A percentile compares a stretch with the other conserved stretches of the same genome.
phyloP scores from a whole-genome alignment of 2,888 invertebrate species.

The Macaria liturata region DNA sequence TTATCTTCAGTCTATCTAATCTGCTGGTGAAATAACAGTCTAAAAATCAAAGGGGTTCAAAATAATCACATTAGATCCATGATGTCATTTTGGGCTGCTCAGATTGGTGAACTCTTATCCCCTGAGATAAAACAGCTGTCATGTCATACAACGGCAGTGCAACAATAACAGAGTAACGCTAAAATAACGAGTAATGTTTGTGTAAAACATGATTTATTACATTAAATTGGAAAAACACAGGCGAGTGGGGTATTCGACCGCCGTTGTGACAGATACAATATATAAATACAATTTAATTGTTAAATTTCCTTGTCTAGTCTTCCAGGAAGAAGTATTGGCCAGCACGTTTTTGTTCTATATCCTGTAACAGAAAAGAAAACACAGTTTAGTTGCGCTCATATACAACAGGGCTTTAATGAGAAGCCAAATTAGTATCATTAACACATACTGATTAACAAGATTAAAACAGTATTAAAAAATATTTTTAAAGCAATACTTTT shows the following conservation, averaged over 20 bases:
- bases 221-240: conserved; percentile 72
- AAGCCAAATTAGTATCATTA: too few species aligned
- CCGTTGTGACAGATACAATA: conserved; percentile 68
- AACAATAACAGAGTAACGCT: conserved; percentile 21
- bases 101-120: too few species aligned
- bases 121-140: too few species aligned
- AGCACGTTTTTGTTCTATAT: conserved; percentile 97
- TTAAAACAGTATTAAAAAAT: too few species aligned
- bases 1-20: too few species aligned
- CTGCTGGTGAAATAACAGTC: too few species aligned
- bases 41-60: too few species aligned
- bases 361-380: conserved; percentile 81
- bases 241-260: conserved; percentile 48
- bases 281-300: conserved; percentile 51
- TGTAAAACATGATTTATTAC: conserved; percentile 80
- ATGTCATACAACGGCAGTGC: background rate
- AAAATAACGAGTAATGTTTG: conserved; percentile 48
- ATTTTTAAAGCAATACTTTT: too few species aligned
- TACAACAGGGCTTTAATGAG: too few species aligned
- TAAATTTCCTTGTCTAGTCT: conserved; percentile 84
- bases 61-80: too few species aligned
- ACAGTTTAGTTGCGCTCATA: background rate
- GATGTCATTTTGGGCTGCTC: too few species aligned
- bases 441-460: too few species aligned
- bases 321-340: conserved; percentile 99